phyloP scores from a whole-genome alignment of 2,113 vertebrate species.

The Dipodomys stephensi region DNA sequence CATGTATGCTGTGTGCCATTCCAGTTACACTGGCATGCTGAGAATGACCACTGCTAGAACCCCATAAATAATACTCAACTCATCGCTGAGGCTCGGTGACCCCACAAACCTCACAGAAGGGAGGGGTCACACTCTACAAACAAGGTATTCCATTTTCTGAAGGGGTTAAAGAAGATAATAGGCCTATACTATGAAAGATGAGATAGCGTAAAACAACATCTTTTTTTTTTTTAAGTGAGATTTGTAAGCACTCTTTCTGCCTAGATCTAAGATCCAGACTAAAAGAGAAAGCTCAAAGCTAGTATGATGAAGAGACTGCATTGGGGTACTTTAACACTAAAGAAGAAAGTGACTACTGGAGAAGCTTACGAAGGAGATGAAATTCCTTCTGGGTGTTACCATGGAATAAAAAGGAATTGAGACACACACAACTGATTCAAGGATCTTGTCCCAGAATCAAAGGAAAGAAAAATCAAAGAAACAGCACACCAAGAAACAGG shows the following conservation, averaged over 20 bases:
- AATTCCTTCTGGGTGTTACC: background rate
- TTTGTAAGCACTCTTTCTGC: background rate
- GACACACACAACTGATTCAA: background rate
- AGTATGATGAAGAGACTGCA: background rate
- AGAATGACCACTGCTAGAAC: slow-evolving; percentile 69
- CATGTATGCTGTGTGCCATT: slow-evolving; percentile 81
- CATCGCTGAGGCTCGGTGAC: slow-evolving; percentile 39
- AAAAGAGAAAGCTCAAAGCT: background rate
- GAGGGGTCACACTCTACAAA: background rate
- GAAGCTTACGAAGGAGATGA: background rate
- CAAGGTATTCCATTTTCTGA: background rate
- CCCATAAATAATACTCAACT: slow-evolving; percentile 76
- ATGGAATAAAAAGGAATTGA: background rate
- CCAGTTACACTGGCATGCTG: slow-evolving; percentile 78
- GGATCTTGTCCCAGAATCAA: background rate
- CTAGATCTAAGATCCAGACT: background rate
- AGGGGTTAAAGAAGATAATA: background rate
- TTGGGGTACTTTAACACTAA: background rate
- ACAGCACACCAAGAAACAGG: background rate
- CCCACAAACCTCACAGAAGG: slow-evolving; percentile 18
- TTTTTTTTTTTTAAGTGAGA: background rate
- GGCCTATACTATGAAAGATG: background rate
- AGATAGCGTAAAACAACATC: background rate
- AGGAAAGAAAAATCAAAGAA: background rate
- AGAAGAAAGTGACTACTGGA: background rate